Evolutionary conservation across 2,797 vertebrate genomes (phyloP).

Genomic region (Phrynocephalus guinanensis): DNA sequence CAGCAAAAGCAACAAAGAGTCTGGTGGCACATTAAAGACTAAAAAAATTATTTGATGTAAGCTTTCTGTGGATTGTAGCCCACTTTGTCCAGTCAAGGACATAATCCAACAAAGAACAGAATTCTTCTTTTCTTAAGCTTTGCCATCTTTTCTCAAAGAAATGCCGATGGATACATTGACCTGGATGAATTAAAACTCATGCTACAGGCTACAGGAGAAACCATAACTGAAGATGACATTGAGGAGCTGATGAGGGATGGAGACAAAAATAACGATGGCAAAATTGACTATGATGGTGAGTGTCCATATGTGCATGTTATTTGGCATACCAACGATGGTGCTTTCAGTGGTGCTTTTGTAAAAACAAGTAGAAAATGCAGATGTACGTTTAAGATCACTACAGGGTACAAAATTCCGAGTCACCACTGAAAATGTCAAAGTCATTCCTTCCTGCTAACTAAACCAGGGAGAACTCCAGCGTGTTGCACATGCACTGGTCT

Average conservation of each 20-base stretch:
- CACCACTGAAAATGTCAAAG: background rate
- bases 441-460: background rate
- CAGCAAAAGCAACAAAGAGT: too few species aligned
- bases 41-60: too few species aligned
- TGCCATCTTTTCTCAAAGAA: slow-evolving; percentile 76
- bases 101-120: too few species aligned
- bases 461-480: background rate
- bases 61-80: too few species aligned
- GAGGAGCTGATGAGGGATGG: slow-evolving; percentile 98
- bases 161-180: slow-evolving; percentile 96
- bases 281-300: slow-evolving; percentile 96
- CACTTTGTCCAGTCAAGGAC: too few species aligned
- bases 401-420: background rate
- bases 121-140: slow-evolving; percentile 16
- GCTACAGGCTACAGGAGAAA: slow-evolving; percentile 95
- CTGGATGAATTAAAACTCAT: slow-evolving; percentile 95
- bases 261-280: slow-evolving; percentile 96
- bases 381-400: background rate
- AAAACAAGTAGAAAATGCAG: background rate
- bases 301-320: background rate
- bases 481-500: background rate
- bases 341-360: background rate
- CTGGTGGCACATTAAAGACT: too few species aligned
- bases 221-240: slow-evolving; percentile 97
- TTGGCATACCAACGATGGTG: fast-evolving